Base-by-base conservation (phyloP, 2,797 vertebrate species). In the Peromyscus aztecus region DNA sequence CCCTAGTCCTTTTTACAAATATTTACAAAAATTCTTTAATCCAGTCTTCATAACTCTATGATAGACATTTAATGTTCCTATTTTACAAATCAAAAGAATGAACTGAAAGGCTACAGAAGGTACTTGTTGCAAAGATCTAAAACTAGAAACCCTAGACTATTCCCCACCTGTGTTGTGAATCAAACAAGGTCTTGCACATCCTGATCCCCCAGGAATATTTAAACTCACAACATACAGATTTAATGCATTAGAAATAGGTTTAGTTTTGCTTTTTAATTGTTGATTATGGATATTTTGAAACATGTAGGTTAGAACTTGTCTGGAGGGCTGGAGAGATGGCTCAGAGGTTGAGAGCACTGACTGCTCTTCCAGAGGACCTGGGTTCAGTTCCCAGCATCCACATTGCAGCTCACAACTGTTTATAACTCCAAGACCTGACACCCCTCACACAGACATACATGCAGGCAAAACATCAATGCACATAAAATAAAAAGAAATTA, bases 201-300 rank as follows among this genome's bases (percentile, higher is more conserved):
- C 24, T 61, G 24, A 24, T 6, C 17, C 13, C 11, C 52, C n/a
- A 55, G 52, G 16, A 84, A 52, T 57, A 23, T 76, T 94, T 82
- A 84, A 40, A 83, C 34, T 94, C 12, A 52, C 0, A 63, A 17
- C 43, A 87, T 13, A 43, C 9, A 91, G 23, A 21, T 91, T 63
- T 37, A 43, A 16, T 52, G 43, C 27, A 52, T 34, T 93, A 55
- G 29, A 9, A 88, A 14, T 5, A 55, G 13, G 49, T 31, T 80
- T 93, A 43, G 11, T 63, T 87, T 85, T 84, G 14, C 4, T 69
- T 88, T 89, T 73, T 89, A 6, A 83, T n/a, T 83, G 49, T 88
- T 95, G 34, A 89, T 67, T 75, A 24, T 29, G 16, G n/a, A 37
- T 80, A 31, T 93, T 95, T 96, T 93, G 82, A 93, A 94, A 82